These are phyloP conservation scores for Phanerotoma sp. DNA, from an alignment of 2,888 invertebrate species.

Conservation along the genomic window DNA sequence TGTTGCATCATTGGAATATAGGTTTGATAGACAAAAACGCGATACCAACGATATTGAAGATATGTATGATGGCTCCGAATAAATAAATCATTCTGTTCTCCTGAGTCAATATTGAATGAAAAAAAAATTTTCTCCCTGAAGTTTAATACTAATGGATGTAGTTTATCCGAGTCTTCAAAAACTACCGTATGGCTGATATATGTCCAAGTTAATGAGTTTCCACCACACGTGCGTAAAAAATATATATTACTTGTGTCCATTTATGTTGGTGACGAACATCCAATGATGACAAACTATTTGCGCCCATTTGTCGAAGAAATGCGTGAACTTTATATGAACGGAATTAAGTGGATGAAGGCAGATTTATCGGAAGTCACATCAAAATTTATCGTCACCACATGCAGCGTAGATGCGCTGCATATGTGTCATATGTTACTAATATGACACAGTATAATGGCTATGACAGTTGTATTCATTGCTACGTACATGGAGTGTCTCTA, in stretches of 20 bases:
- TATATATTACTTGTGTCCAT: slow-evolving; percentile 21
- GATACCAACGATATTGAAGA: slow-evolving; percentile 1
- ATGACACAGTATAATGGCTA: background rate
- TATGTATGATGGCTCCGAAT: slow-evolving; percentile 25
- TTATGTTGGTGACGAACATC: slow-evolving; percentile 18
- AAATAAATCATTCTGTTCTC: slow-evolving; percentile 4
- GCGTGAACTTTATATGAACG: background rate
- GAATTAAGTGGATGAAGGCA: background rate
- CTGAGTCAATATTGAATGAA: slow-evolving; percentile 7
- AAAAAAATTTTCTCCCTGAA: slow-evolving; percentile 21
- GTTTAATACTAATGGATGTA: slow-evolving; percentile 25
- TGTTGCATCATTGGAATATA: slow-evolving; percentile 1
- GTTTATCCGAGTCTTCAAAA: slow-evolving; percentile 16
- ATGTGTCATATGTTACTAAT: background rate
- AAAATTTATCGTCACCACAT: too few relatives aligned
- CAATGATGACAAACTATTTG: slow-evolving; percentile 10
- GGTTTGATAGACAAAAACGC: background rate
- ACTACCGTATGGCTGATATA: slow-evolving; percentile 26
- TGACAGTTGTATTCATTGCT: background rate
- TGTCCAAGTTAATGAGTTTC: slow-evolving; percentile 29
- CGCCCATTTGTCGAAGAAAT: slow-evolving; percentile 6
- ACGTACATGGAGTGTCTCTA: background rate
- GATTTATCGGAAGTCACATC: too few relatives aligned
- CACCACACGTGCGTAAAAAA: slow-evolving; percentile 27
- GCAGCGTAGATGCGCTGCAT: background rate